A percentile compares a stretch with the other conserved stretches of the same genome.
Evolutionary conservation across 2,113 vertebrate genomes (phyloP).

Genomic region (Tamias sibiricus): DNA sequence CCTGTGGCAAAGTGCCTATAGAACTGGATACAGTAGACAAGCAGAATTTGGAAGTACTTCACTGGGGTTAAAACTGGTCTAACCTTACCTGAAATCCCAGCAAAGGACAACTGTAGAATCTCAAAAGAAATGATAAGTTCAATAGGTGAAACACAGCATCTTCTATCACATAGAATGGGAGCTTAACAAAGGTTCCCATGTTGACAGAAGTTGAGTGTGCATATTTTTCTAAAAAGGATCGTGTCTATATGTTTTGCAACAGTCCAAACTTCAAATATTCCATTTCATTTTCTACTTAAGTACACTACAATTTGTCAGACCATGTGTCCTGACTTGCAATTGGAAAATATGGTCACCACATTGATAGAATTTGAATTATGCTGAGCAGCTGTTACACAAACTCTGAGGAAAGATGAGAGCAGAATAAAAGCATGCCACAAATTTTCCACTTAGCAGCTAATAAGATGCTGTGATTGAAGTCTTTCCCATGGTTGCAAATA

Average conservation of each 20-base stretch:
- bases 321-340: conserved; percentile 44
- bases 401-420: conserved; percentile 50
- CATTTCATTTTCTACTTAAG: conserved; percentile 24
- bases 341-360: conserved; percentile 58
- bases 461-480: background rate
- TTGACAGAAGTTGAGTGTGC: background rate
- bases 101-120: background rate
- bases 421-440: conserved; percentile 47
- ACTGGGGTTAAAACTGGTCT: background rate
- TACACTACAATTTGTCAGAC: conserved; percentile 41
- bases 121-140: background rate
- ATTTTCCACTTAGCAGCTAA: background rate
- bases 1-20: background rate
- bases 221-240: conserved; percentile 42
- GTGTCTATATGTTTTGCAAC: background rate
- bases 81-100: background rate
- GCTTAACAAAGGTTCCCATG: background rate
- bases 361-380: conserved; percentile 49
- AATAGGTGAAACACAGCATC: background rate
- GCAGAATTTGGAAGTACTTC: conserved; percentile 6
- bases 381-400: conserved; percentile 13
- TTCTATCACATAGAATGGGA: background rate
- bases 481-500: conserved; percentile 43
- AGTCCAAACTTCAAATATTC: conserved; percentile 31
- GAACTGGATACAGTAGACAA: background rate